These are phyloP conservation scores for Slavum lentiscoides DNA, from an alignment of 2,888 invertebrate species.

Conservation along the genomic window DNA sequence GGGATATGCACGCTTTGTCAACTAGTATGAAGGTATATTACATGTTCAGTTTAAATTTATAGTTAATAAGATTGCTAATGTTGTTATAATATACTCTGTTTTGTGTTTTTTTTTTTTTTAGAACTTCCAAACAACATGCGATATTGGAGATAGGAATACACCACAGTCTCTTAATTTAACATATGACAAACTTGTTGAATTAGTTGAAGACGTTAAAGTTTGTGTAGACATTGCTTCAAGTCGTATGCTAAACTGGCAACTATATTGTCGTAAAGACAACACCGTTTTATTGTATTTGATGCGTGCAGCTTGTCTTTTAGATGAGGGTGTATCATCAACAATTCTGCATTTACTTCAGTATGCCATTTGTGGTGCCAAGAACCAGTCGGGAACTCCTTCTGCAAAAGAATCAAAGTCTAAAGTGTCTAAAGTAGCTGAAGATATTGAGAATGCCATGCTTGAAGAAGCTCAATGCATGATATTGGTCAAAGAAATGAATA, in stretches of 20 bases:
- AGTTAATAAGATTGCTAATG: not conserved
- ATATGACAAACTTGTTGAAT: slow-evolving; percentile 88
- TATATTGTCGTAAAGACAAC: slow-evolving; percentile 75
- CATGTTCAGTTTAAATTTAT: slow-evolving; percentile 16
- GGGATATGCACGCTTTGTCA: slow-evolving; percentile 90
- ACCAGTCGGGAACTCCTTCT: slow-evolving; percentile 49
- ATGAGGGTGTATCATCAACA: slow-evolving; percentile 87
- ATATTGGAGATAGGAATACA: slow-evolving; percentile 81
- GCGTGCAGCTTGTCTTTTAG: slow-evolving; percentile 77
- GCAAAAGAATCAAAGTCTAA: slow-evolving; percentile 48
- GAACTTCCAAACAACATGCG: slow-evolving; percentile 80
- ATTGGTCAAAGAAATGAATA: slow-evolving; percentile 57
- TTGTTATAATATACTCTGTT: too few species aligned
- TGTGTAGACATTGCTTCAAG: slow-evolving; percentile 90
- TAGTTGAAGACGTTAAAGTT: slow-evolving; percentile 92
- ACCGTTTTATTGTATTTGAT: slow-evolving; percentile 75
- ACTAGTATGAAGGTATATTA: slow-evolving; percentile 75
- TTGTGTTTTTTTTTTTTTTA: slow-evolving; percentile 22
- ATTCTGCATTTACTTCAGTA: slow-evolving; percentile 87
- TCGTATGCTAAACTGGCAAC: slow-evolving; percentile 94
- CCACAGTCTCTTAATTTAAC: slow-evolving; percentile 53
- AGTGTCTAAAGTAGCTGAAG: slow-evolving; percentile 43
- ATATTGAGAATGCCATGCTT: slow-evolving; percentile 41
- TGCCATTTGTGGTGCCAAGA: slow-evolving; percentile 72
- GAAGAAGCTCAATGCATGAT: slow-evolving; percentile 56